A percentile compares a stretch with the other conserved stretches of the same genome.
These are phyloP conservation scores for Seriola dumerili DNA, from an alignment of 2,113 vertebrate genomes.

Conservation along the genomic window DNA sequence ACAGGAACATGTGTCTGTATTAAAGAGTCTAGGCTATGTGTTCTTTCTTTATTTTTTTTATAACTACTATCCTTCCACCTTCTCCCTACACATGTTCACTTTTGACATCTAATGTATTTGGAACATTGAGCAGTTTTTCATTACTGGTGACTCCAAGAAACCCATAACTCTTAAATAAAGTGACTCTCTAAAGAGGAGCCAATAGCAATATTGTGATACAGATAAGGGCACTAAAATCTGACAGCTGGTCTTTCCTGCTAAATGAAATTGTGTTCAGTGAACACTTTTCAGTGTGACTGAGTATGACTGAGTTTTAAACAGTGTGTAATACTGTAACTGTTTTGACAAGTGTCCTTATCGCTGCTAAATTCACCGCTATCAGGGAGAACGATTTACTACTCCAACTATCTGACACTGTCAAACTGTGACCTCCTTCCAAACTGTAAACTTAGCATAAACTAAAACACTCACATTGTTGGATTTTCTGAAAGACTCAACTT, in stretches of 20 bases:
- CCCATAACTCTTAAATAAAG: conserved; percentile 50
- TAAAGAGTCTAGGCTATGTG: neutral
- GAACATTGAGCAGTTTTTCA: conserved; percentile 34
- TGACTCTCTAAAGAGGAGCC: conserved; percentile 56
- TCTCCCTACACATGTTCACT: conserved; percentile 8
- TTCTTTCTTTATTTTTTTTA: conserved; percentile 11
- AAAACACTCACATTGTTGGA: conserved; percentile 37
- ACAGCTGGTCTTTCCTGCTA: conserved; percentile 53
- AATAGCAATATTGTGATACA: conserved; percentile 63
- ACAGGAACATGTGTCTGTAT: conserved; percentile 39
- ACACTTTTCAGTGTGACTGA: conserved; percentile 9
- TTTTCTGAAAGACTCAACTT: neutral
- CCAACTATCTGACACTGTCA: neutral
- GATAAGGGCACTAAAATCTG: conserved; percentile 56
- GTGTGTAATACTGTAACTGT: neutral
- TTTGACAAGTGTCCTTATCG: neutral
- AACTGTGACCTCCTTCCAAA: conserved; percentile 26
- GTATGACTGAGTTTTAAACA: conserved; percentile 6
- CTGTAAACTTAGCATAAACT: neutral
- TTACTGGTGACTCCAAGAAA: conserved; percentile 39
- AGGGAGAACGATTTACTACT: conserved; percentile 21
- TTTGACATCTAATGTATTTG: conserved; percentile 4
- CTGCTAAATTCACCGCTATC: neutral
- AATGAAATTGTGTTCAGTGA: conserved; percentile 38
- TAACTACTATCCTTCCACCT: conserved; percentile 26